Evolutionary conservation across 37 sponge, comb jelly and placozoan species (phyloP).

Genomic region (Cladorhizidae sp.): DNA sequence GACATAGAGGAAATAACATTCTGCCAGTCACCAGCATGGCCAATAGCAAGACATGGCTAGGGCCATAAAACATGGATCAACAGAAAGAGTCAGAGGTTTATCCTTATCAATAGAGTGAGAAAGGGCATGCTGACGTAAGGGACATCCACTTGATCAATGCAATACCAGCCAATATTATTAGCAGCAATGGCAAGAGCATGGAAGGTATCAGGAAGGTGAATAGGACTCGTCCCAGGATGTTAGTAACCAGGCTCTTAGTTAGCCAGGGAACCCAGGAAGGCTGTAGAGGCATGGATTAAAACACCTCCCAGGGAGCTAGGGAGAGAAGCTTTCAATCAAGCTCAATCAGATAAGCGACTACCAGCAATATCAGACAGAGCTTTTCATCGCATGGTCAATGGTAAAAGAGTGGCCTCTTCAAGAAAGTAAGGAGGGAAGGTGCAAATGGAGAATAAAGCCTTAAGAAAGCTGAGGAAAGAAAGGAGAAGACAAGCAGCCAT

Average conservation of each 20-base stretch:
- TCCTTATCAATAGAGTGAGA: not conserved
- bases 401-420: not conserved
- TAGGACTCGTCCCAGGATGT: not conserved
- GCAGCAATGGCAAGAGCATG: not conserved
- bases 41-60: too few relatives aligned
- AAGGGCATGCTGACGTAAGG: not conserved
- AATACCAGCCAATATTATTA: not conserved
- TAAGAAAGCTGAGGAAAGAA: not conserved
- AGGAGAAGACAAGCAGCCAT: too few relatives aligned
- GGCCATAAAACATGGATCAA: too few relatives aligned
- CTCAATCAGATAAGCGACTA: not conserved
- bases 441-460: not conserved
- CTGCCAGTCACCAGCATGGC: too few relatives aligned
- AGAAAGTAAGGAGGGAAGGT: not conserved
- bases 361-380: not conserved
- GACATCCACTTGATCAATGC: not conserved
- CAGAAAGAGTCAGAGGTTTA: not conserved
- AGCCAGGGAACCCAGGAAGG: too few relatives aligned
- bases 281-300: too few relatives aligned
- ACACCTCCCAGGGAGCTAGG: too few relatives aligned
- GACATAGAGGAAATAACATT: conserved; percentile 1
- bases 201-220: not conserved
- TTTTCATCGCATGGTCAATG: not conserved
- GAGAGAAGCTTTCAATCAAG: too few relatives aligned
- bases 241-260: too few relatives aligned